Base-by-base conservation (phyloP, 2,113 vertebrate species). In the Microcebus griseorufus region DNA sequence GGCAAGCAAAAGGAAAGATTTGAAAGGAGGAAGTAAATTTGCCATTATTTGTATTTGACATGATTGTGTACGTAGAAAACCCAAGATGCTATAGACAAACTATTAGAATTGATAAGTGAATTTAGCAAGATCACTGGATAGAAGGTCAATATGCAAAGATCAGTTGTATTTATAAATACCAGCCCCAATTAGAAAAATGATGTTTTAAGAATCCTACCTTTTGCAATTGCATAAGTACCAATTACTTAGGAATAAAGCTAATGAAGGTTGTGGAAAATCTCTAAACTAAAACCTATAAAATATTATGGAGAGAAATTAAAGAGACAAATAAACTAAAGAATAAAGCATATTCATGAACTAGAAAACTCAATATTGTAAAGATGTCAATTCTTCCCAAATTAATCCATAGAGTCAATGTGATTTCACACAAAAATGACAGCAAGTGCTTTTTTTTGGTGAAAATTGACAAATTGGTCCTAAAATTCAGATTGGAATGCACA, bases 51-150 rank as follows among this genome's bases (percentile, higher is more conserved):
- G 51, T 20, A 93, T 90, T 90, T 76, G n/a, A 95, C 39, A 34
- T 90, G 32, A 64, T 51, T 83, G 37, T 58, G 51, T 53, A 48
- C 55, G 78, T 62, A 67, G 87, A 93, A 96, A 72, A 27, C 60
- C 25, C 64, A 92, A 75, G 58, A 79, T 34, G 79, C 37, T 86
- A 90, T 48, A 87, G 37, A 72, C 9, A 90, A 92, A 80, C 3
- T 25, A 76, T 76, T 83, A 83, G 48, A 90, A 64, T 37, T 92
- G 3, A 32, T 76, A 80, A 75, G 3, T 94, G 55, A 94, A 78
- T 72, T 92, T 94, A 90, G 64, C 76, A 93, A 92, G 11, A 80
- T n/a, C 83, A 93, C 37, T 92, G 81, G 39, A 67, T 81, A 95
- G 45, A 80, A 72, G 42, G 65, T 92, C 58, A 64, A 39, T 76